Conservation (phyloP, 2,888 invertebrate species). For the Sinotaia quadrata region DNA sequence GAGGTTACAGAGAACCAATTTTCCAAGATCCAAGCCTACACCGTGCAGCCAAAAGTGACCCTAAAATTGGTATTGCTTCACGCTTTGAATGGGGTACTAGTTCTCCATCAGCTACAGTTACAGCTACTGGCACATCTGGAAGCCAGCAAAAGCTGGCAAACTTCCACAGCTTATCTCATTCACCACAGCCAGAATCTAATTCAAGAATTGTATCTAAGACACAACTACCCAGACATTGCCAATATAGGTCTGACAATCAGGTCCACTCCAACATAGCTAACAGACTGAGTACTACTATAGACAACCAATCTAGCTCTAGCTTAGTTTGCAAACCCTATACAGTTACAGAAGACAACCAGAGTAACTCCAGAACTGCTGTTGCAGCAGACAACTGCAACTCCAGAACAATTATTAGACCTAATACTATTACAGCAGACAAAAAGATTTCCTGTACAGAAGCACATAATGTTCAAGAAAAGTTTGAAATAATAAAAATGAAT, state of each 20-base stretch:
- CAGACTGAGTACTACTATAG: no score
- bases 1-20: slow-evolving; percentile 11
- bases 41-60: slow-evolving; percentile 56
- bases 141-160: slow-evolving; percentile 24
- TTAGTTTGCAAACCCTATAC: no score
- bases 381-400: background rate
- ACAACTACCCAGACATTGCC: slow-evolving; percentile 36
- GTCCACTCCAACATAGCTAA: no score
- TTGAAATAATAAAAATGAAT: no score
- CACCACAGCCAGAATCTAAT: slow-evolving; percentile 5
- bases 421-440: no score
- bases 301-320: no score
- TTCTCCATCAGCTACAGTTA: slow-evolving; percentile 12
- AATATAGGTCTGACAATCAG: no score
- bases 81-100: slow-evolving; percentile 58
- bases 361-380: no score
- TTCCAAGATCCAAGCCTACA: slow-evolving; percentile 66
- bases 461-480: no score
- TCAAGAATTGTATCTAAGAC: slow-evolving; percentile 29
- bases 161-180: slow-evolving; percentile 29
- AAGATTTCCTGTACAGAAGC: no score
- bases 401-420: no score
- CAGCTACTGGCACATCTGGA: background rate
- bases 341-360: no score
- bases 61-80: slow-evolving; percentile 67